Conservation (phyloP, 2,888 invertebrate genomes). For the Drosophila glabriapex region DNA sequence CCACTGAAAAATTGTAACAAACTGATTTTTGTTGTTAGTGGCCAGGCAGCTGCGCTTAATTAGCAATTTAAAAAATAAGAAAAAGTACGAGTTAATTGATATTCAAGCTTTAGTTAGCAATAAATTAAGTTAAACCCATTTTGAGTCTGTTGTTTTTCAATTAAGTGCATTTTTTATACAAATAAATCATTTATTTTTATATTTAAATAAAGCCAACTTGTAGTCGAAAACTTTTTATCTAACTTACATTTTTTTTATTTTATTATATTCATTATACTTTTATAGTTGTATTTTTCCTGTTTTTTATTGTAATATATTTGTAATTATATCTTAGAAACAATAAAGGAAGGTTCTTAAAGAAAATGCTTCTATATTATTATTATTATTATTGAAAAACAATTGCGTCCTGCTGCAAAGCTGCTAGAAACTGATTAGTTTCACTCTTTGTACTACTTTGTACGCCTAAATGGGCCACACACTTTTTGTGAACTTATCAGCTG, state of each 20-base stretch:
- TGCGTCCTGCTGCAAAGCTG: not conserved
- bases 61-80: slow-evolving; percentile 26
- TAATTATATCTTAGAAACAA: not conserved
- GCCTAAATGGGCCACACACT: not conserved
- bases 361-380: not conserved
- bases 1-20: slow-evolving; percentile 17
- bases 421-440: not conserved
- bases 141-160: not conserved
- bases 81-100: not conserved
- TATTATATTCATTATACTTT: not conserved
- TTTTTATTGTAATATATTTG: not conserved
- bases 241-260: not conserved
- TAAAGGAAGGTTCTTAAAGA: not conserved
- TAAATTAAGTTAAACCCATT: not conserved
- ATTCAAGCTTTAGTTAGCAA: not conserved
- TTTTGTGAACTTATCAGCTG: slow-evolving; percentile 4
- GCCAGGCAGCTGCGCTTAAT: slow-evolving; percentile 37
- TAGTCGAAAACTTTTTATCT: rapidly evolving
- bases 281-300: not conserved
- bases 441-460: not conserved
- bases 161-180: not conserved
- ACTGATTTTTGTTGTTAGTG: slow-evolving; percentile 33
- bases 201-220: not conserved
- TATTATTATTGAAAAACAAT: not conserved
- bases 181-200: not conserved